phyloP scores from a whole-genome alignment of 2,113 vertebrate species.

The Oceanodroma tethys region DNA sequence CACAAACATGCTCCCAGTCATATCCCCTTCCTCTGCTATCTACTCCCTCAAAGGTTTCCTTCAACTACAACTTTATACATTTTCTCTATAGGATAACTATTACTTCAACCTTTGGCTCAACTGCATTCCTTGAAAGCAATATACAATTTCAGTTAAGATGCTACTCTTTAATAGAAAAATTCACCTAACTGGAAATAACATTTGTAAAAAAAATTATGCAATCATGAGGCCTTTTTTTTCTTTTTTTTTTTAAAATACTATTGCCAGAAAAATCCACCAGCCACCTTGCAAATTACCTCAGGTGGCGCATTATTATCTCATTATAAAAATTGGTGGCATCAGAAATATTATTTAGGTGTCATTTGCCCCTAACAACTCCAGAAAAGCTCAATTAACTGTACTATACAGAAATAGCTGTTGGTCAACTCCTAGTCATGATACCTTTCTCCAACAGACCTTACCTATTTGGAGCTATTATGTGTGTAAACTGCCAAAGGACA shows the following conservation, averaged over 20 bases:
- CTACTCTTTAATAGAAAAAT: not conserved
- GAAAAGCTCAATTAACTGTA: not conserved
- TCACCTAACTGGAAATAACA: not conserved
- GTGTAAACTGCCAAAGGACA: not conserved
- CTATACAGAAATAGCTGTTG: not conserved
- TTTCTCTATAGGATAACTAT: not conserved
- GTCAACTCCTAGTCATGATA: not conserved
- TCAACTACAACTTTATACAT: not conserved
- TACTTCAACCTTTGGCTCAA: not conserved
- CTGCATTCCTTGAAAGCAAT: not conserved
- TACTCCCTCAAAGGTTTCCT: not conserved
- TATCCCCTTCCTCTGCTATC: not conserved
- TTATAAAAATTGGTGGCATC: not conserved
- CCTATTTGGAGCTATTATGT: not conserved
- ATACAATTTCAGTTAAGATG: not conserved
- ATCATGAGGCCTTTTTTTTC: not conserved
- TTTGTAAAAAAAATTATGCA: not conserved
- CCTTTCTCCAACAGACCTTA: not conserved
- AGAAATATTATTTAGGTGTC: not conserved
- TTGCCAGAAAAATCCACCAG: not conserved
- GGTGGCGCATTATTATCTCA: accelerated
- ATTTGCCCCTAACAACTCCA: not conserved
- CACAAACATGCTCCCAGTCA: not conserved
- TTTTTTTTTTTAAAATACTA: not conserved
- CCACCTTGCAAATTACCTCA: not conserved